phyloP scores from a whole-genome alignment of 2,797 vertebrate genomes.

The Champsocephalus gunnari region DNA sequence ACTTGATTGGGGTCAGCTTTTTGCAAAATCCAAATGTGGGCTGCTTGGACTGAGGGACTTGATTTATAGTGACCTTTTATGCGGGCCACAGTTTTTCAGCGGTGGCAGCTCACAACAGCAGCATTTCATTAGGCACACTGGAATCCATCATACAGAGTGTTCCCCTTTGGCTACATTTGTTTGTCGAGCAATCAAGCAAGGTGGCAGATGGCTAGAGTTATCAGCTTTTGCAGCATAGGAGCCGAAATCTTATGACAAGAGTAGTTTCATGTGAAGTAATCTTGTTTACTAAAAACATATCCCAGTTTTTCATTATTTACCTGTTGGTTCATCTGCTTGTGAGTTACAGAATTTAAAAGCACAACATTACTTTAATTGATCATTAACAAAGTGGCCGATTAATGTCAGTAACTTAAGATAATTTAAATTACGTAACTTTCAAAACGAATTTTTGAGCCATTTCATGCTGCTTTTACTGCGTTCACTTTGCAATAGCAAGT shows the following conservation, averaged over 20 bases:
- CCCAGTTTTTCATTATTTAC: conserved; percentile 11
- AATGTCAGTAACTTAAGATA: conserved; percentile 23
- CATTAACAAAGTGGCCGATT: conserved; percentile 21
- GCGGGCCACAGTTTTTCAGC: conserved; percentile 66
- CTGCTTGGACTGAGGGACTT: conserved; percentile 46
- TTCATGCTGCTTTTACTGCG: neutral
- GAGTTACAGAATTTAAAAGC: neutral
- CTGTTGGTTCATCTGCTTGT: neutral
- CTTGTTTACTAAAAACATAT: neutral
- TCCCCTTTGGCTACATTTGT: conserved; percentile 68
- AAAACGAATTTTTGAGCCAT: neutral
- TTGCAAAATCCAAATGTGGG: conserved; percentile 41
- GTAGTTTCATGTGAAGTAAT: conserved; percentile 23
- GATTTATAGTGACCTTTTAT: conserved; percentile 83
- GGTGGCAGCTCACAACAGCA: conserved; percentile 58
- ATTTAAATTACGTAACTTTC: conserved; percentile 2
- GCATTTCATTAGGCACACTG: conserved; percentile 75
- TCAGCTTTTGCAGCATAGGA: conserved; percentile 39
- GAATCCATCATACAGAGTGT: conserved; percentile 75
- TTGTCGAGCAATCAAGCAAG: conserved; percentile 57
- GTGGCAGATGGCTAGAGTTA: conserved; percentile 59
- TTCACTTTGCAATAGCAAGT: neutral
- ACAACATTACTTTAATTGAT: conserved; percentile 10
- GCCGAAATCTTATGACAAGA: conserved; percentile 41
- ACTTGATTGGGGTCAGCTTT: conserved; percentile 66